Evolutionary conservation across 2,888 invertebrate genomes (phyloP), one percentile per base, ranked within the genome.

Genomic region (Amphipyra tragopoginis): DNA sequence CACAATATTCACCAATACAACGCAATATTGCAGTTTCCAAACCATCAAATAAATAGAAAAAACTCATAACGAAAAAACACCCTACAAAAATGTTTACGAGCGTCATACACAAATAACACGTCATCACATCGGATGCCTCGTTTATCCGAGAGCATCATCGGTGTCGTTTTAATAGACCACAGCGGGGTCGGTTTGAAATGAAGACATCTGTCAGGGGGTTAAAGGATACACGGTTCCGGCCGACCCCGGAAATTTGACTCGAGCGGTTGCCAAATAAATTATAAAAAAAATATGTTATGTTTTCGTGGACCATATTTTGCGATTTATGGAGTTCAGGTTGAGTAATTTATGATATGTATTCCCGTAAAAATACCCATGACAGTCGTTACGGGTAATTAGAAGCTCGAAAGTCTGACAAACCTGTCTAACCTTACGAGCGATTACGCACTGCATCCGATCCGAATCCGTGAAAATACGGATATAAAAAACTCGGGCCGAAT

Each of bases 181-280:
- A 60, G 56, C 48, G 58, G 61, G 61, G 72, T 67, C 62, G 57
- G 74, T 54, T 57, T 49, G 72, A 79, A 80, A 83, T 82, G 81
- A 84, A 85, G 80, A 84, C 80, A 83, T 85, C 80, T 85, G 85
- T 84, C 84, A 82, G 61, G 49, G 71, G 73, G 74, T 69, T 68
- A 76, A 74, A 66, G 73, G 73, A 71, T 71, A 67, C 70, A 48
- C 68, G 69, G 69, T 66, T 73, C 54, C 64, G 63, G 49, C n/a
- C 64, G 51, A 65, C 63, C 44, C 80, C 83, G 85, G 85, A 85
- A 83, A 85, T 85, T 85, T 81, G 81, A 83, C 72, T 75, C 79
- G 74, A 34, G 65, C 49, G 51, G 67, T 74, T 52, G 64, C 71
- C 62, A 81, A 83, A 85, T 82, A 84, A 77, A 79, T 81, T 82